Evolutionary conservation across 2,113 vertebrate genomes (phyloP), one percentile per base, ranked within the genome.

Genomic region (Canis aureus): DNA sequence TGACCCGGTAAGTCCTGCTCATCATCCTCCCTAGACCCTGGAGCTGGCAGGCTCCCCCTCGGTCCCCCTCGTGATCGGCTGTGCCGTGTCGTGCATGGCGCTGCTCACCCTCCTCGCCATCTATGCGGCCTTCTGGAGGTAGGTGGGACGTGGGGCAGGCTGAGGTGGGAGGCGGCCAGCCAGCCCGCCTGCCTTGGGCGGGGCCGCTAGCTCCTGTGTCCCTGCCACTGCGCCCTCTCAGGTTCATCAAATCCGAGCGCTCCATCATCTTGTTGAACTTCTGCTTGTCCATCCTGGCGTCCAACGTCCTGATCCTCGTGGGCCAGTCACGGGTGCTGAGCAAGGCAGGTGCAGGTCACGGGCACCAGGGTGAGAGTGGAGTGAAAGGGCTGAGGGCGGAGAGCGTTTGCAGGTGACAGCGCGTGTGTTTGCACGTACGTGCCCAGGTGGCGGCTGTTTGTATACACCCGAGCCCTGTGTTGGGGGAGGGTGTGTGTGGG

Each of bases 51-150:
- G 99, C 91, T 98, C 99, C 85, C 99, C 99, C 1, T 99, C 99
- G 0, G 99, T 99, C 92, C 99, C 99, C 0, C 99, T 99, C 57
- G 99, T 99, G 99, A 99, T 99, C 27, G 99, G 99, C 95, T 99
- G 99, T 4, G 99, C 99, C 1, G 99, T 99, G 80, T 99, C 99
- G 97, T 99, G 99, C 98, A 99, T 99, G 85, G 99, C 99, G 17
- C 98, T 99, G 97, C 98, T 99, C 98, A 99, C 99, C 82, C 98
- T 99, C 97, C 99, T 99, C 93, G 99, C 99, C 96, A 99, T 99
- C 98, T 99, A 99, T 9, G 99, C 99, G 13, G 99, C 99, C 98
- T 99, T 99, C 98, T 99, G 99, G 99, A 99, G 99, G 99, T 99
- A 98, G 90, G 98, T 91, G 8, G 57, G 90, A 35, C 2, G 0